Evolutionary conservation across 1,140 invertebrate species (phyloP), one percentile per base, ranked within the genome.

Genomic region (Tetranychus urticae): DNA sequence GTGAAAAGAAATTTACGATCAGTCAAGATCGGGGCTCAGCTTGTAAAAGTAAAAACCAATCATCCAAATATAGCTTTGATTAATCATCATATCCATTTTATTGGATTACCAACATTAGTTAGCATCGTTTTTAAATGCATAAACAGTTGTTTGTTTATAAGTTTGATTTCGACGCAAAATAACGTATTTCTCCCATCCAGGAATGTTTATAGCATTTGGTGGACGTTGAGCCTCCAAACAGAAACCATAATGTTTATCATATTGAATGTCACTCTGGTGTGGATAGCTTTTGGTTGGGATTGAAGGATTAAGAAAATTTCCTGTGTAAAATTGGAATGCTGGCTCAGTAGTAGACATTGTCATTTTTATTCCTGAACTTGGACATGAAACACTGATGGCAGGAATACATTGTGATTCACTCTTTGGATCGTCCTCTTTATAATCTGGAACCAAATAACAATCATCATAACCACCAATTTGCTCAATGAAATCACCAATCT

Each of bases 181-280:
- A 3, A 60, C 58, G 31, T 63, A 58, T 7, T 31, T 33, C n/a
- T 39, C 48, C 62, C 62, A 63, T 1, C 52, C n/a, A 3, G 56
- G 31, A 42, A 89, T 78, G 75, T 94, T 88, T 2, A 91, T 73
- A 12, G 88, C 84, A 74, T 96, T 84, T 0, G 90, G 90, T 76
- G 82, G 94, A 67, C 85, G 86, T 72, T 94, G 89, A 0, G 90
- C 88, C 72, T 94, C 88, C 45, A 94, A 73, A 69, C 86, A 91
- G 64, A 94, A 82, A 1, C 81, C 85, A 1, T 81, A 82, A 65
- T 91, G 86, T 33, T 39, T 54, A 31, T 48, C 59, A 33, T 61
- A 35, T 23, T 34, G 7, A 12, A 58, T 3, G n/a, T 39, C 23
- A 3, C 23, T 33, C 6, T 50, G 34, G 23, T 50, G 34, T 52